phyloP scores from a whole-genome alignment of 2,797 vertebrate genomes.

The Paramormyrops hopkinsi region DNA sequence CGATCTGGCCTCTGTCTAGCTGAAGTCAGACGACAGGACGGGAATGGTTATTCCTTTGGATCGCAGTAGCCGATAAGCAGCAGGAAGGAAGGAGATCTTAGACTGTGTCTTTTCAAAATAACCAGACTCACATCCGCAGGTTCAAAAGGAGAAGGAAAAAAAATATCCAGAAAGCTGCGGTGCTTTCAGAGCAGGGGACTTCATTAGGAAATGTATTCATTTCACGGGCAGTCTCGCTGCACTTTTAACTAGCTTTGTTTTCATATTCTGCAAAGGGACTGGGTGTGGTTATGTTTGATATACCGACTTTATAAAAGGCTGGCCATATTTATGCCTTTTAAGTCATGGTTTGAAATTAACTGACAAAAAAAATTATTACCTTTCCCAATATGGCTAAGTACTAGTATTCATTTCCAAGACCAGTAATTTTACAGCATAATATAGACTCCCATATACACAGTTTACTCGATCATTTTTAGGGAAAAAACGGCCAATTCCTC shows the following conservation, averaged over 20 bases:
- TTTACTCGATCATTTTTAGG: neutral
- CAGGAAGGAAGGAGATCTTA: slow-evolving; percentile 10
- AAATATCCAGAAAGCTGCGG: neutral
- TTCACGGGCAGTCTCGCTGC: neutral
- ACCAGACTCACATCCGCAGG: slow-evolving; percentile 1
- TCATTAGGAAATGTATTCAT: slow-evolving; percentile 9
- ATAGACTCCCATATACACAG: neutral
- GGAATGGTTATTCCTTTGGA: slow-evolving; percentile 15
- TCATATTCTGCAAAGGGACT: neutral
- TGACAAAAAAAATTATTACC: neutral
- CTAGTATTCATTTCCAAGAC: neutral
- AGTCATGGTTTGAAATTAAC: neutral
- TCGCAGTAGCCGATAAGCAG: neutral
- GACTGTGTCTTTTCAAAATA: slow-evolving; percentile 11
- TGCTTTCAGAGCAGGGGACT: neutral
- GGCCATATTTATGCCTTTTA: neutral
- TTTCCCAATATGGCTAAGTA: neutral
- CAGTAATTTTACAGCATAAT: neutral
- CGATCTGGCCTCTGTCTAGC: slow-evolving; percentile 5
- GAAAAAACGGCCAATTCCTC: neutral
- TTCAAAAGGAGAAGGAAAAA: neutral
- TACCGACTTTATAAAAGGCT: neutral
- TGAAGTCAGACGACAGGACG: neutral
- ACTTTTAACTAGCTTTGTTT: neutral
- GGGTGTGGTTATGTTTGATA: neutral